Percentiles rank a stretch among this genome's conserved stretches.
These are phyloP conservation scores for Caiman crocodilus DNA, from an alignment of 2,797 vertebrate genomes.

Conservation along the genomic window DNA sequence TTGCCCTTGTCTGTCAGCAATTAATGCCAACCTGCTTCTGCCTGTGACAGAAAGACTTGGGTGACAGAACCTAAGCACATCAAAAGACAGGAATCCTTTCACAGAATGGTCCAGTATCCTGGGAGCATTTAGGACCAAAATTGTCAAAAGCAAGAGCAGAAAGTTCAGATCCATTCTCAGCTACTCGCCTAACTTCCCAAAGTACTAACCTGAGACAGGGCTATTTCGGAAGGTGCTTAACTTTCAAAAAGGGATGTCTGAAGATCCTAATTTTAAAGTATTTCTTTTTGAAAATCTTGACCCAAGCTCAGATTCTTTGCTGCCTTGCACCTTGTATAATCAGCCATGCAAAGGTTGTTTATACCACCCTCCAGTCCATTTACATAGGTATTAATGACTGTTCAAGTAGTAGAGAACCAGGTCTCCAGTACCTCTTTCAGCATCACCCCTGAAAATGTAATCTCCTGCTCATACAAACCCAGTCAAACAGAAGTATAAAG, in stretches of 20 bases:
- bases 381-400: background rate
- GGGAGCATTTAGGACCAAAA: rapidly evolving
- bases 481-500: conserved; percentile 32
- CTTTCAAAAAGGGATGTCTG: background rate
- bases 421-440: too few relatives aligned
- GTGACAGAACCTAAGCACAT: background rate
- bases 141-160: background rate
- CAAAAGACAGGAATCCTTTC: background rate
- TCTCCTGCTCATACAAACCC: background rate
- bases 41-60: rapidly evolving
- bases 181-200: background rate
- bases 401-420: background rate
- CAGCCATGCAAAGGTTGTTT: background rate
- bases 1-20: background rate
- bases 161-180: background rate
- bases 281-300: background rate
- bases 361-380: background rate
- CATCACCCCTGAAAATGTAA: background rate
- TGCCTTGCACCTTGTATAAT: background rate
- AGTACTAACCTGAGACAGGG: background rate
- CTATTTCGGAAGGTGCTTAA: background rate
- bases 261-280: background rate
- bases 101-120: rapidly evolving
- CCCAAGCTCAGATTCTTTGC: background rate
- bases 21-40: background rate